These are phyloP conservation scores for Coturnix japonica DNA, from an alignment of 2,113 vertebrate species.

Conservation along the genomic window DNA sequence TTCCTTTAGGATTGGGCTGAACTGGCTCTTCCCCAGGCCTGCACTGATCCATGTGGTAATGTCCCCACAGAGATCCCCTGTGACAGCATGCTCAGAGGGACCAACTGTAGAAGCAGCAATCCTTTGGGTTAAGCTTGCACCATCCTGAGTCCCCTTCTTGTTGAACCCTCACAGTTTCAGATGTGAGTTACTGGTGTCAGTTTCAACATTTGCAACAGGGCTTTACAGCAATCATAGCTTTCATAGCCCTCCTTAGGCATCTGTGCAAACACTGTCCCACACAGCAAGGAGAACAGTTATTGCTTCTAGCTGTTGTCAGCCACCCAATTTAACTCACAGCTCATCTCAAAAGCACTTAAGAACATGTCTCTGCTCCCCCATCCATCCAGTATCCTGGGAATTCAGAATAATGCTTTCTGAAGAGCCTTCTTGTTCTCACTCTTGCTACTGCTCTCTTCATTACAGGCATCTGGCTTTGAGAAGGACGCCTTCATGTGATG, in stretches of 20 bases:
- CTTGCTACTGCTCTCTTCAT: background rate
- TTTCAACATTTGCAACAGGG: background rate
- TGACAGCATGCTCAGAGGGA: background rate
- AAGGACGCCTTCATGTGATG: background rate
- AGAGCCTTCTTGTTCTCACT: background rate
- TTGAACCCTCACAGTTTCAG: background rate
- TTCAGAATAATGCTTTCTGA: background rate
- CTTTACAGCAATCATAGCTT: background rate
- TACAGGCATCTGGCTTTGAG: background rate
- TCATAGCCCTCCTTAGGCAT: background rate
- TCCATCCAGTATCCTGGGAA: background rate
- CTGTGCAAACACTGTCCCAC: background rate
- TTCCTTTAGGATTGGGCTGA: conserved; percentile 7
- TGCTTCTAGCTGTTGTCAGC: background rate
- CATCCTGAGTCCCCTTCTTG: background rate
- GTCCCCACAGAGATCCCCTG: background rate
- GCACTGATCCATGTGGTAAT: background rate
- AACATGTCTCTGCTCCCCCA: background rate
- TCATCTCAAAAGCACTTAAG: background rate
- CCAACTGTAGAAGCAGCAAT: background rate
- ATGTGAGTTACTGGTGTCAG: rapidly evolving
- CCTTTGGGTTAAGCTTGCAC: background rate
- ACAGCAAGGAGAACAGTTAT: background rate
- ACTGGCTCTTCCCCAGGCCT: background rate
- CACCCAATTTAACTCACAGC: background rate